These are phyloP conservation scores for Eupithecia vulgata DNA, from an alignment of 2,888 invertebrate genomes.

Conservation along the genomic window DNA sequence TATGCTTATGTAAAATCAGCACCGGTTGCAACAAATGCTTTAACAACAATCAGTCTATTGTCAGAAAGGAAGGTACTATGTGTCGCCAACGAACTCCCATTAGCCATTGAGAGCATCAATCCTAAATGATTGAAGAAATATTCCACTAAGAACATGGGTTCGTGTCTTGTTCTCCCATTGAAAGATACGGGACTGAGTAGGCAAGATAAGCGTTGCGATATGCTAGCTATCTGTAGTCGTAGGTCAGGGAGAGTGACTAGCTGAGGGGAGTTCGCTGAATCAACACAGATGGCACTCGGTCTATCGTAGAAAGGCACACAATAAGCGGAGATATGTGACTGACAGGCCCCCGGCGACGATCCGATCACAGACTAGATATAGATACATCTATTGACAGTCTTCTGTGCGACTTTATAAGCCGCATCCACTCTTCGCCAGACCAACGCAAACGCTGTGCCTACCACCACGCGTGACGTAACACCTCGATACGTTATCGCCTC, in stretches of 20 bases:
- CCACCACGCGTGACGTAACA: conserved; percentile 29
- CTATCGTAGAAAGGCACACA: conserved; percentile 82
- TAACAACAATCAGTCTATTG: conserved; percentile 84
- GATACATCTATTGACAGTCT: conserved; percentile 81
- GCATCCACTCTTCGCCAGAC: conserved; percentile 64
- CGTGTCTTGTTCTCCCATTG: conserved; percentile 33
- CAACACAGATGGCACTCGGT: conserved; percentile 68
- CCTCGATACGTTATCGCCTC: conserved; percentile 25
- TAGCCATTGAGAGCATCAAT: conserved; percentile 57
- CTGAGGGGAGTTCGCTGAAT: conserved; percentile 59
- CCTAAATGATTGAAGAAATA: conserved; percentile 35
- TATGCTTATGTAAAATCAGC: conserved; percentile 77
- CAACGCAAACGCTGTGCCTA: conserved; percentile 58
- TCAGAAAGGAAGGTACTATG: conserved; percentile 79
- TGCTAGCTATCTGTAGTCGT: conserved; percentile 31
- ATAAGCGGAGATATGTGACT: conserved; percentile 82
- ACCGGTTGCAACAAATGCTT: conserved; percentile 83
- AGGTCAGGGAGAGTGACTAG: conserved; percentile 29
- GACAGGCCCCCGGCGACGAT: conserved; percentile 82
- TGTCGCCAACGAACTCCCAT: conserved; percentile 67
- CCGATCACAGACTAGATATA: conserved; percentile 84
- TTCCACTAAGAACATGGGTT: conserved; percentile 20
- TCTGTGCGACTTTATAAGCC: conserved; percentile 62
- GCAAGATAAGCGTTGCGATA: conserved; percentile 19
- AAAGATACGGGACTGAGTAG: conserved; percentile 9